Evolutionary conservation across 2,888 invertebrate genomes (phyloP), one percentile per base, ranked within the genome.

Genomic region (Oxycera nigricornis): DNA sequence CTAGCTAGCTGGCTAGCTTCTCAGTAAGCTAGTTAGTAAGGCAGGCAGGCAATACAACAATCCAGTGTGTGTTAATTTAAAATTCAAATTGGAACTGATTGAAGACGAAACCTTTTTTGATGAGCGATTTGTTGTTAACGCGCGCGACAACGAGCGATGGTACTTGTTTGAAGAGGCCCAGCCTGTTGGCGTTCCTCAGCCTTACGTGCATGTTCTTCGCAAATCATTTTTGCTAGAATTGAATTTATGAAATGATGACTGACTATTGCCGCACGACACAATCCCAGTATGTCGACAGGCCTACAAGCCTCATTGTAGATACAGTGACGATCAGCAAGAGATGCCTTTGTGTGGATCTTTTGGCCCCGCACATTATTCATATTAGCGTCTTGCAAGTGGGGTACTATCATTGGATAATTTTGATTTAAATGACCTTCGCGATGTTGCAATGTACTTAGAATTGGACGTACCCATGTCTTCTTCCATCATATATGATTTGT

Each of bases 81-180:
- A 70, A 70, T 70, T 70, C 70, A 70, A 70, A 70, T 70, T 70
- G 70, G 46, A 52, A 35, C 70, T 70, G 70, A 70, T 70, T 70
- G 70, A 70, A 70, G 70, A 70, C 70, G 70, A 70, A 70, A 70
- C 70, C 70, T 70, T 70, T 70, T 70, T 70, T 70, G 70, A 70
- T 52, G 70, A 65, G 65, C 65, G 65, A 65, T 65, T 65, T 65
- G 65, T 65, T 65, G 65, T 65, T 65, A 65, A 65, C 65, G 20
- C 39, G 61, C 65, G 20, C 39, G 61, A 65, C 24, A 24, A 55
- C 24, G 55, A 55, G 55, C 41, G 30, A 14, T 65, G 20, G 22
- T 26, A 14, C 22, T 17, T 35, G 28, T 35, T 55, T 2, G 46
- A 11, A 4, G 22, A 24, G 20, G 6, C 20, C 24, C 55, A 55